Percentiles rank a stretch among this genome's conserved stretches.
phyloP scores from a whole-genome alignment of 2,797 vertebrate genomes.

The Epinephelus malabaricus region DNA sequence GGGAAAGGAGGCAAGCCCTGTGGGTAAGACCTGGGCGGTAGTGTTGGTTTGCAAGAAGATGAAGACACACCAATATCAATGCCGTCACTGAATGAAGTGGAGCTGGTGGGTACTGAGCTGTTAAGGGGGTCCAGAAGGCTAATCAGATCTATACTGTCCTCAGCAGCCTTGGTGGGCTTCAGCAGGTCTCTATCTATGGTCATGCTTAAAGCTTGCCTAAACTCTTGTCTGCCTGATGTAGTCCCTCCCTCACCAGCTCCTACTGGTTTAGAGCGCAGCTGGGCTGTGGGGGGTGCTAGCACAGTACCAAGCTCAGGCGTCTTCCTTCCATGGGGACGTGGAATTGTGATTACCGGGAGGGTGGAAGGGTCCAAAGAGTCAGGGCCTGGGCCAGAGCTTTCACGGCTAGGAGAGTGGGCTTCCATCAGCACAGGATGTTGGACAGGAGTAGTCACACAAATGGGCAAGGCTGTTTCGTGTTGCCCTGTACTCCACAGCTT shows the following conservation, averaged over 20 bases:
- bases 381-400: slow-evolving; percentile 52
- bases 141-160: slow-evolving; percentile 86
- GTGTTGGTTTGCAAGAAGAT: slow-evolving; percentile 74
- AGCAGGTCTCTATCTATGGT: slow-evolving; percentile 83
- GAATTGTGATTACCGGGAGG: slow-evolving; percentile 89
- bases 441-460: slow-evolving; percentile 74
- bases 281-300: slow-evolving; percentile 85
- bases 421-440: slow-evolving; percentile 73
- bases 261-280: slow-evolving; percentile 74
- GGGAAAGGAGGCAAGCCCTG: slow-evolving; percentile 77
- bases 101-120: slow-evolving; percentile 58
- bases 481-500: slow-evolving; percentile 90
- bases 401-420: slow-evolving; percentile 75
- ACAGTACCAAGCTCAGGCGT: slow-evolving; percentile 92
- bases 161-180: slow-evolving; percentile 79
- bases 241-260: slow-evolving; percentile 77
- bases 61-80: slow-evolving; percentile 43
- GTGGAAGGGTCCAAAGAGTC: slow-evolving; percentile 78
- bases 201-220: slow-evolving; percentile 78
- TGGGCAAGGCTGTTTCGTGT: slow-evolving; percentile 85
- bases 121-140: slow-evolving; percentile 93
- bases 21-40: slow-evolving; percentile 83
- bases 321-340: slow-evolving; percentile 93
- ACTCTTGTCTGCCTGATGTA: slow-evolving; percentile 79
- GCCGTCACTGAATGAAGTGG: slow-evolving; percentile 53